These are phyloP conservation scores for Cairina moschata DNA, from an alignment of 2,113 vertebrate genomes.

Conservation along the genomic window DNA sequence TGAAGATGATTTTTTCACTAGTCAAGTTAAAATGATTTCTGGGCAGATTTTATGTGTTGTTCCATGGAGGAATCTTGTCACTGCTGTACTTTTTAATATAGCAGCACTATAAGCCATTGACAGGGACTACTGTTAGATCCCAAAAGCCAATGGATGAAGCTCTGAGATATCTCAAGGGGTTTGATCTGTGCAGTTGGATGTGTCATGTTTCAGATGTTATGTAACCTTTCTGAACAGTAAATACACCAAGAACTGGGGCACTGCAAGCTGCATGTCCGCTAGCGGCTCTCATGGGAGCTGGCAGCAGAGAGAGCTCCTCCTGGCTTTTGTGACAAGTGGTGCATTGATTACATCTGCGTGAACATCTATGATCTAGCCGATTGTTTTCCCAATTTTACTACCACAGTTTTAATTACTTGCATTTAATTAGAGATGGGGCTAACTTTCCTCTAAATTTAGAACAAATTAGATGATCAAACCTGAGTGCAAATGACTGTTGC, in stretches of 20 bases:
- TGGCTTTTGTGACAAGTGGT: background rate
- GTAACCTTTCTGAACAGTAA: background rate
- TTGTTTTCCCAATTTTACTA: background rate
- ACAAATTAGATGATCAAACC: background rate
- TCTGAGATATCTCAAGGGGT: background rate
- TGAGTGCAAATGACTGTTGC: background rate
- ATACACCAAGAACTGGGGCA: background rate
- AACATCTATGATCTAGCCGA: background rate
- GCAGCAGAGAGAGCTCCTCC: background rate
- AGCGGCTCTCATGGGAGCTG: background rate
- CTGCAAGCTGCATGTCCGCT: background rate
- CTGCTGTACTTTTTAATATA: background rate
- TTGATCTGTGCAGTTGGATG: background rate
- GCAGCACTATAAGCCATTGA: background rate
- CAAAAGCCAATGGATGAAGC: background rate
- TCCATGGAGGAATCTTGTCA: background rate
- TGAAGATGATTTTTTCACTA: background rate
- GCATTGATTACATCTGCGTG: background rate
- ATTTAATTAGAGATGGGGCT: background rate
- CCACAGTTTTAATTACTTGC: background rate
- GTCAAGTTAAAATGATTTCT: background rate
- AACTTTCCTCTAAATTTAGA: background rate
- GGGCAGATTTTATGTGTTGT: background rate
- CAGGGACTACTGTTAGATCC: background rate
- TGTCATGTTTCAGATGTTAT: background rate